These are phyloP conservation scores for Tetanocera ferruginea DNA, from an alignment of 2,888 invertebrate genomes.

Conservation along the genomic window DNA sequence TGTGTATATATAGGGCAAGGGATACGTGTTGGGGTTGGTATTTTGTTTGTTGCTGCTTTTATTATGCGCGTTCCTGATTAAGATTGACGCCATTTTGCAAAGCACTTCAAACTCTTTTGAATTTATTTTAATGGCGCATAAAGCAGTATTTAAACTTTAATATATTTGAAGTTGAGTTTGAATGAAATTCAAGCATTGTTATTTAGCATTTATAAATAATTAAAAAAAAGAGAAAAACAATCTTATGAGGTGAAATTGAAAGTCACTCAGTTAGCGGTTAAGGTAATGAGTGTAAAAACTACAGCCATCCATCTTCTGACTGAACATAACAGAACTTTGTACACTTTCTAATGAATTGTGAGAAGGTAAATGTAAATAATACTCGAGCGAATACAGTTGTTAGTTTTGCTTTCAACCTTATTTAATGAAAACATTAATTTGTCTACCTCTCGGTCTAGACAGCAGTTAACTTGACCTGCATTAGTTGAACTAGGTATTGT, in stretches of 20 bases:
- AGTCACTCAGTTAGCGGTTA: neutral
- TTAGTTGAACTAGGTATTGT: constrained; percentile 33
- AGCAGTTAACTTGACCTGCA: constrained; percentile 55
- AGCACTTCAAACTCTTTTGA: constrained; percentile 6
- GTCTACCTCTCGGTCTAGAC: constrained; percentile 55
- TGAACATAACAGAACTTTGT: too few species aligned
- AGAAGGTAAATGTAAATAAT: neutral
- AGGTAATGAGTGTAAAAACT: too few species aligned
- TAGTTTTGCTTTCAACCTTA: constrained; percentile 9
- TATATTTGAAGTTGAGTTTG: neutral
- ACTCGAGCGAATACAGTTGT: neutral
- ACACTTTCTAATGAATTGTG: neutral
- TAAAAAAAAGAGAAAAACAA: neutral
- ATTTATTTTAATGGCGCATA: neutral
- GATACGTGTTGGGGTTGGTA: constrained; percentile 23
- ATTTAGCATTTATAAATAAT: neutral
- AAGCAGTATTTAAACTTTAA: neutral
- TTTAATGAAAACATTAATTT: constrained; percentile 27
- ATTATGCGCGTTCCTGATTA: constrained; percentile 15
- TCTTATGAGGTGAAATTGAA: neutral
- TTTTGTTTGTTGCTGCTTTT: constrained; percentile 1
- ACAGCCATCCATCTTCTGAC: neutral
- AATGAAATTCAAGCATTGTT: neutral
- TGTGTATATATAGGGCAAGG: constrained; percentile 27
- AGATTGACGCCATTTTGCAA: constrained; percentile 32